These are phyloP conservation scores for Bos javanicus DNA, from an alignment of 2,113 vertebrate species.

Conservation along the genomic window DNA sequence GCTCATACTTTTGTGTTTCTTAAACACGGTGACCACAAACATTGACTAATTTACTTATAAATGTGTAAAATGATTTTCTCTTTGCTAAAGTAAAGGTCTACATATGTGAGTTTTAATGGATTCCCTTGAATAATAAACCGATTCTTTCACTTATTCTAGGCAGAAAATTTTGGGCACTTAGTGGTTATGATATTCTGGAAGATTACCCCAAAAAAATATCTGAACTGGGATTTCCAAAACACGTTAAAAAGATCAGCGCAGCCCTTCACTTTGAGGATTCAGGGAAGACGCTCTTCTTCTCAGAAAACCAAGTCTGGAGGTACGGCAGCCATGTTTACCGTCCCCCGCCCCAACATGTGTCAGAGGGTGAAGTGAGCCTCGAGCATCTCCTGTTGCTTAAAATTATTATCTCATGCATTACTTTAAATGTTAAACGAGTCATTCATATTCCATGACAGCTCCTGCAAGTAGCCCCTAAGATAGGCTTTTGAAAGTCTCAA, in stretches of 20 bases:
- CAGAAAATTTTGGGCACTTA: constrained; percentile 93
- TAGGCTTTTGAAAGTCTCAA: not conserved
- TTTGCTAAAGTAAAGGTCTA: not conserved
- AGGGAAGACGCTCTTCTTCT: constrained; percentile 92
- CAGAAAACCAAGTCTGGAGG: constrained; percentile 94
- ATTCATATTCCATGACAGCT: not conserved
- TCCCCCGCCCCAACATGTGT: not conserved
- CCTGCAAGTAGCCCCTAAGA: not conserved
- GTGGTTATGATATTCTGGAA: constrained; percentile 89
- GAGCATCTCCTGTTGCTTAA: not conserved
- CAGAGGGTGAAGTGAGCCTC: not conserved
- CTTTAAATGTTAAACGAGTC: not conserved
- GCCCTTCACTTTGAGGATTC: constrained; percentile 87
- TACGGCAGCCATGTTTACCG: constrained; percentile 53
- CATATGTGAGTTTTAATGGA: not conserved
- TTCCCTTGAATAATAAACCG: not conserved
- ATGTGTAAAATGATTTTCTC: not conserved
- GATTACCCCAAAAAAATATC: constrained; percentile 95
- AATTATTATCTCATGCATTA: not conserved
- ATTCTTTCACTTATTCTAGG: constrained; percentile 79
- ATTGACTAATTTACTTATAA: not conserved
- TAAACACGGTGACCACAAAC: not conserved
- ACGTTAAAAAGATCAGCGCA: constrained; percentile 89
- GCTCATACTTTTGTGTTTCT: not conserved
- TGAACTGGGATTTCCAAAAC: constrained; percentile 91